phyloP scores from a whole-genome alignment of 2,888 invertebrate species.

The Caenorhabditis uteleia region DNA sequence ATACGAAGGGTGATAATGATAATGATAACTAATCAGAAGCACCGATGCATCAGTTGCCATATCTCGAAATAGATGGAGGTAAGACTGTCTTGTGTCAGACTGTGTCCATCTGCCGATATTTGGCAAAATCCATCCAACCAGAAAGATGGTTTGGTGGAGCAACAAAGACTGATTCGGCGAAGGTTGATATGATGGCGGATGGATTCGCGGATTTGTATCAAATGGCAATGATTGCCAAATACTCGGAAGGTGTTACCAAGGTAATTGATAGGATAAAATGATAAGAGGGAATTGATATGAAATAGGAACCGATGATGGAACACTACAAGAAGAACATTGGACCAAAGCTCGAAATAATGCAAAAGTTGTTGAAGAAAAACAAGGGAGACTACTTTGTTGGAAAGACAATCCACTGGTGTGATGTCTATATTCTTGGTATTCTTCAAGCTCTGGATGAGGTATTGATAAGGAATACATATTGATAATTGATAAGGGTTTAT shows the following conservation, averaged over 20 bases:
- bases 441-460: slow-evolving; percentile 28
- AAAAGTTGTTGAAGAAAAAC: slow-evolving; percentile 25
- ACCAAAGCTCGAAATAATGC: slow-evolving; percentile 20
- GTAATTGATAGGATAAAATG: neutral
- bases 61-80: slow-evolving; percentile 37
- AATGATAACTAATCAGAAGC: slow-evolving; percentile 19
- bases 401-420: slow-evolving; percentile 39
- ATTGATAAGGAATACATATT: neutral
- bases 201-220: slow-evolving; percentile 31
- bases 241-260: slow-evolving; percentile 15
- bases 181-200: slow-evolving; percentile 41
- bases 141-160: slow-evolving; percentile 42
- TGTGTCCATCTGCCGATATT: slow-evolving; percentile 38
- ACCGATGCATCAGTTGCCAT: slow-evolving; percentile 38
- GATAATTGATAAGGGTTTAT: neutral
- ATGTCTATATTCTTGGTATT: slow-evolving; percentile 28
- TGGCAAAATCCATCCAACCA: slow-evolving; percentile 37
- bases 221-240: slow-evolving; percentile 11
- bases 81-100: slow-evolving; percentile 38
- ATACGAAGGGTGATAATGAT: neutral
- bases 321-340: slow-evolving; percentile 10
- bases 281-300: neutral
- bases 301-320: slow-evolving; percentile 8
- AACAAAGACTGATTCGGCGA: slow-evolving; percentile 39
- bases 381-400: slow-evolving; percentile 39